Evolutionary conservation across 2,113 vertebrate genomes (phyloP), one percentile per base, ranked within the genome.

Genomic region (Scortum barcoo): DNA sequence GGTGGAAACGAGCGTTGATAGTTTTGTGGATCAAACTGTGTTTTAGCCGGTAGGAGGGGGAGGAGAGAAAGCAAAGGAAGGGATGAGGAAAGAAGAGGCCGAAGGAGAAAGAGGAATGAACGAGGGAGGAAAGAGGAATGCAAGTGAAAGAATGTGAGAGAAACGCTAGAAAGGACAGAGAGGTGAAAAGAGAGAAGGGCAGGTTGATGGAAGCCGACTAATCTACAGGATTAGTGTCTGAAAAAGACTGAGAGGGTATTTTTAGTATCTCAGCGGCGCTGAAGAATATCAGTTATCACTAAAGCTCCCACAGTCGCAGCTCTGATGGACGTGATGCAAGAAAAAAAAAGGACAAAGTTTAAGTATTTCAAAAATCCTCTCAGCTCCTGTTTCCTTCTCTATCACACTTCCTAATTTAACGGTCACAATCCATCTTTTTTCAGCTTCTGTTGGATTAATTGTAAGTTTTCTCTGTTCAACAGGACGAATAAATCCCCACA

Each of bases 161-260:
- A 71, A 72, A 86, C 5, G 72, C 54, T 68, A 51, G 60, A 80
- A 50, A 80, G 83, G 84, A 81, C 76, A 57, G 67, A 73, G 69
- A 51, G 72, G 76, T 74, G 85, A 66, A 84, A 84, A 84, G 51
- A 70, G 85, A 89, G 91, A 87, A 88, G 87, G 88, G 81, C 86
- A 81, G 82, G 65, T 71, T 66, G 86, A 89, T 71, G 75, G 74
- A 87, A 51, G 72, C 72, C 8, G 14, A 46, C 33, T 70, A 44
- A 76, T 80, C 84, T 70, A 0, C n/a, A 69, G 90, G 88, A 90
- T 91, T 87, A 83, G 54, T 51, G 71, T 70, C 63, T 28, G 42
- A 30, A 58, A 65, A 51, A 36, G 40, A 66, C 51, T 11, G 30
- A 67, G 40, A n/a, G 44, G 61, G 51, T 72, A 28, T 72, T 75